phyloP scores from a whole-genome alignment of 2,888 invertebrate species.

The Leucoptera coffeella region DNA sequence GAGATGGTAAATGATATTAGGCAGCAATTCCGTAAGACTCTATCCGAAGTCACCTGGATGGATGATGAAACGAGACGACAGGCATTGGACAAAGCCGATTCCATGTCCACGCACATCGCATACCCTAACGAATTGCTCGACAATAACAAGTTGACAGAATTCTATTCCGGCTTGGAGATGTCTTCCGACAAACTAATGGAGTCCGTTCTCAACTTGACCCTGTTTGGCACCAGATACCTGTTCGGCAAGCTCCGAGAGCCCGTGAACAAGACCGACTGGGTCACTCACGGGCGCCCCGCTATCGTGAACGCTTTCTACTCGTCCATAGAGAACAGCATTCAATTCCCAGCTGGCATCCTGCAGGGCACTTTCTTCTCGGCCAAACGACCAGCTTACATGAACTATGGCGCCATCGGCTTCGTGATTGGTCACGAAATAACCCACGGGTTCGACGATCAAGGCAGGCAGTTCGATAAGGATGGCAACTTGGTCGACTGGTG shows the following conservation, averaged over 20 bases:
- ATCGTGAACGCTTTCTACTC: slow-evolving; percentile 85
- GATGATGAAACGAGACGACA: slow-evolving; percentile 71
- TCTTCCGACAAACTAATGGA: slow-evolving; percentile 64
- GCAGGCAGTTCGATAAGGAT: slow-evolving; percentile 86
- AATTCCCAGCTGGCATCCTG: slow-evolving; percentile 89
- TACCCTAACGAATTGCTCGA: slow-evolving; percentile 88
- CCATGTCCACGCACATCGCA: slow-evolving; percentile 86
- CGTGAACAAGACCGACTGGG: slow-evolving; percentile 82
- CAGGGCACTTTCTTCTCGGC: slow-evolving; percentile 89
- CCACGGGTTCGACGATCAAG: slow-evolving; percentile 85
- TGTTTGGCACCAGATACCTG: slow-evolving; percentile 74
- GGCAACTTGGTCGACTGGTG: slow-evolving; percentile 94
- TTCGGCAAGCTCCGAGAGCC: slow-evolving; percentile 71
- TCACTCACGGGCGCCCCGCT: slow-evolving; percentile 76
- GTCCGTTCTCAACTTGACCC: slow-evolving; percentile 69
- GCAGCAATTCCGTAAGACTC: slow-evolving; percentile 73
- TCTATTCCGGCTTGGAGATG: slow-evolving; percentile 70
- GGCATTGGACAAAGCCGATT: slow-evolving; percentile 72
- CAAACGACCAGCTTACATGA: slow-evolving; percentile 85
- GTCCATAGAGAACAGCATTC: slow-evolving; percentile 80
- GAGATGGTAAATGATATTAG: slow-evolving; percentile 87
- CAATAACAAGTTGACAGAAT: slow-evolving; percentile 69
- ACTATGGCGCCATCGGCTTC: slow-evolving; percentile 86
- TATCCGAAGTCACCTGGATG: slow-evolving; percentile 87
- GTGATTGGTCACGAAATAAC: slow-evolving; percentile 92